phyloP scores from a whole-genome alignment of 2,113 vertebrate species.

The Ammodytes dubius region DNA sequence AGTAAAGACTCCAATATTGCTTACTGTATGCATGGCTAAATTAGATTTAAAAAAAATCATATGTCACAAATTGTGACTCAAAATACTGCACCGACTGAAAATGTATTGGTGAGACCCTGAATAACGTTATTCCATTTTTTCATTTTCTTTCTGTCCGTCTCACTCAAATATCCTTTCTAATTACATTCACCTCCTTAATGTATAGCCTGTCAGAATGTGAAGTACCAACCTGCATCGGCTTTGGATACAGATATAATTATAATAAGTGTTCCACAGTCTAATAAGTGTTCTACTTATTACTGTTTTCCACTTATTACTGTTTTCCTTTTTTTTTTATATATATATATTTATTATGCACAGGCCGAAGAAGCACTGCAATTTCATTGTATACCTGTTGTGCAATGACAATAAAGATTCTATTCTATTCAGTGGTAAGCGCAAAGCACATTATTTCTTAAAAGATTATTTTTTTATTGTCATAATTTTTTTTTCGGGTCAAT shows the following conservation, averaged over 20 bases:
- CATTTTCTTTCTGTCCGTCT: conserved; percentile 4
- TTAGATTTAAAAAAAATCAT: conserved; percentile 27
- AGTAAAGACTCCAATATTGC: conserved; percentile 4
- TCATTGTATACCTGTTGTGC: too few relatives aligned
- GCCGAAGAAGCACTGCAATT: too few relatives aligned
- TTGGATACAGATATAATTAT: conserved; percentile 12
- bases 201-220: neutral
- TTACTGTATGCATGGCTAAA: neutral
- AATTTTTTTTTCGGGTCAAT: neutral
- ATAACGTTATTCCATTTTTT: conserved; percentile 10
- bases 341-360: too few relatives aligned
- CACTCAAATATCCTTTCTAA: conserved; percentile 8
- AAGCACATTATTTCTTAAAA: neutral
- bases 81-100: conserved; percentile 14
- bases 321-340: too few relatives aligned
- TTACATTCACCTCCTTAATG: conserved; percentile 17
- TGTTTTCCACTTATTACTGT: too few relatives aligned
- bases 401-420: too few relatives aligned
- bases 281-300: too few relatives aligned
- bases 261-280: conserved; percentile 14
- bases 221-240: neutral
- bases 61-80: conserved; percentile 5
- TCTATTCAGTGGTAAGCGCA: neutral
- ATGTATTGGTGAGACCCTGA: conserved; percentile 6
- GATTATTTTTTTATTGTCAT: too few relatives aligned